Evolutionary conservation across 2,797 vertebrate species (phyloP), one percentile per base, ranked within the genome.

Genomic region (Chloroceryle amazona): DNA sequence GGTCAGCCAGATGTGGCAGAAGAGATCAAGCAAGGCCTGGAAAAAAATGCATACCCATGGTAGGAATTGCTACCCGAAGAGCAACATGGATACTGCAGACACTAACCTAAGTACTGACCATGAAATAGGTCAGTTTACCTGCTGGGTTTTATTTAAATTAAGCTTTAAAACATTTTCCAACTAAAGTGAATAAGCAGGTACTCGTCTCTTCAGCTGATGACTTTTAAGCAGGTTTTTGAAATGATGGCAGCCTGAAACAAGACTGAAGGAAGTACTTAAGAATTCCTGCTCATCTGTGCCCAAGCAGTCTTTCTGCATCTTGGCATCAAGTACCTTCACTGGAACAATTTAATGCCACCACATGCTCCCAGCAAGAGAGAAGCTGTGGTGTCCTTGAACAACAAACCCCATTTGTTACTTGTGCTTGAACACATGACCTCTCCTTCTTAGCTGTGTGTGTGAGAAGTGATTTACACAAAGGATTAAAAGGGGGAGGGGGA

Each of bases 11-110:
- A 35, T 13, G 25, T 46, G 19, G 20, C 11, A 78, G 47, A 91
- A 63, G 1, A 7, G 41, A 44, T 16, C 16, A 52, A 68, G 22
- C 8, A 52, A 90, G 13, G 26, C 15, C n/a, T 93, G 55, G 21
- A 19, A 51, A 75, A 75, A 81, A 71, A 0, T 0, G 47, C 1
- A 0, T 29, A 6, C 2, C 1, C 37, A 10, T 22, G 23, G 7
- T 11, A 47, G 19, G 17, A 79, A 92, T 15, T 60, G 28, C 22
- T 70, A 17, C 28, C 62, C 37, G 63, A 82, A 2, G 4, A 93
- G 29, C 42, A 80, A 29, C 14, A 29, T 3, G 20, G 41, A 23
- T n/a, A 49, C 12, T 57, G 20, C 44, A 55, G 37, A 72, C 33
- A 25, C 28, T 57, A 62, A 68, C 66, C 54, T 37, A 61, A 81